Evolutionary conservation across 1,140 invertebrate genomes (phyloP), one percentile per base, ranked within the genome.

Genomic region (Cydia pomonella): DNA sequence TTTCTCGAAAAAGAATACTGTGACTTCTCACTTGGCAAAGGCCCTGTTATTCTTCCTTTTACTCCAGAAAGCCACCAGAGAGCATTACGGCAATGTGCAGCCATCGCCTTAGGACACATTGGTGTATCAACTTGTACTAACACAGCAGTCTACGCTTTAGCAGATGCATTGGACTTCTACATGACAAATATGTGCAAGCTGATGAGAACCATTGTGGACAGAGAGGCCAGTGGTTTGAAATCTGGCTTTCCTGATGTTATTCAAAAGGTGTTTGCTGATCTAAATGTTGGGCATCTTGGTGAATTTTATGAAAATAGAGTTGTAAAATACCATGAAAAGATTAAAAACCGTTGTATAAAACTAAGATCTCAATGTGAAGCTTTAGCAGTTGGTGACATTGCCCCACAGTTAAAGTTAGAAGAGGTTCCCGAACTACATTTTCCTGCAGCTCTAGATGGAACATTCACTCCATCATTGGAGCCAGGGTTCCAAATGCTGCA

Each of bases 401-500:
- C 91, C 21, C 89, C 90, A 72, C 89, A 91, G 47, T 79, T 93
- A 27, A 93, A 93, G 75, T 76, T 93, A 4, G 89, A 93, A 75
- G 93, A 93, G 76, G 93, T 93, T 0, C 93, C 93, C 5, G 92
- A 94, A 75, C 79, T 94, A 72, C 93, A 94, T 76, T 94, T 93
- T 73, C 92, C 93, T 7, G 92, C 93, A 16, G 92, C 87, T 16
- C 76, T 94, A 33, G 90, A 92, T 85, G 91, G 88, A 38, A 86
- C 89, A 6, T 93, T 93, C 73, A 93, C 91, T 41, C 92, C 92
- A 25, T 91, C 91, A 0, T 76, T 94, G n/a, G 93, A 93, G 71
- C 88, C 92, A 23, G 92, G 93, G 0, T 93, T 93, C 75, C 91
- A 93, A 81, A 93, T 93, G 92, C 79, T 93, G 10, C 89, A 93